Base-by-base conservation (phyloP, 1,140 invertebrate genomes). In the Aporrectodea caliginosa region DNA sequence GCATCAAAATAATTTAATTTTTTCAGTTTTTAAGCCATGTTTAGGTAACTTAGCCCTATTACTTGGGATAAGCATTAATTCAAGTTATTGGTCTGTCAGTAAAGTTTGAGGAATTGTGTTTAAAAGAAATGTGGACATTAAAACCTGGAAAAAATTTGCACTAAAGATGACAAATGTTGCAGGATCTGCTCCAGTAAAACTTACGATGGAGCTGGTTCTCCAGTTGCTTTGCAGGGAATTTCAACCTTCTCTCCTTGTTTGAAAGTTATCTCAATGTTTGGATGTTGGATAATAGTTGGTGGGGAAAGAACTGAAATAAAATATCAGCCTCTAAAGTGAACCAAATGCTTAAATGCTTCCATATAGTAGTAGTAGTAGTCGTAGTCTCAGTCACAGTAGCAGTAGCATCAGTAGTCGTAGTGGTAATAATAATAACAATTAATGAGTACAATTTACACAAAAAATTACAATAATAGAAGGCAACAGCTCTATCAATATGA, bases 201-300 rank as follows among this genome's bases (percentile, higher is more conserved):
- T 58, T 83, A 86, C 85, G 27, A 79, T 16, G 83, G 83, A 34
- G 81, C 75, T 29, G 85, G 85, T 31, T 79, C 76, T 14, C 84
- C 84, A 31, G 81, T 76, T n/a, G 84, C 84, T 34, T 80, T 35
- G 81, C 85, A 86, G 30, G 82, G 82, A 43, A 86, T 69, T 72
- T 84, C 35, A 6, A 85, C 84, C 14, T 80, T 82, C 72, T 86
- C 85, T 29, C 81, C 83, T n/a, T 74, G 75, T 77, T 84, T 85
- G 78, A 79, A 85, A 69, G 80, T 82, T 27, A 85, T 80, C 73
- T 84, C 78, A 31, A 76, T 79, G 1, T 73, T 30, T 73, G 85
- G 80, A 58, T 85, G 82, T 69, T 79, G 68, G 33, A 70, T 82
- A 71, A 86, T 83, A 35, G 82, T 79, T 30, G 85, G 85, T 30